A percentile compares a stretch with the other conserved stretches of the same genome.
Conservation (phyloP, 2,797 vertebrate genomes). For the Brotogeris chrysoptera region DNA sequence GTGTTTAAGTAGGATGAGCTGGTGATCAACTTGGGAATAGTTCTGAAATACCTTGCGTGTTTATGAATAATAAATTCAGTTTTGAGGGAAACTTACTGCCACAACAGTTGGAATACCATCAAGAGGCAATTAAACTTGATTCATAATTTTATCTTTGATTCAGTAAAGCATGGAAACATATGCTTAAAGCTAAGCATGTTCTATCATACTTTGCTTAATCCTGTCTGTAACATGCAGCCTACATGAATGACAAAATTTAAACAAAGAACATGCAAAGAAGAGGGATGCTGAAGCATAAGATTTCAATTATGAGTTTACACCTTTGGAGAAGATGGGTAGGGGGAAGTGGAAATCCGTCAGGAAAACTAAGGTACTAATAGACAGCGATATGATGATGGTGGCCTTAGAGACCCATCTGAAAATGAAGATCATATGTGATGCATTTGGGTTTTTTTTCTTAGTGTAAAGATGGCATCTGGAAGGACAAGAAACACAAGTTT, state of each 20-base stretch:
- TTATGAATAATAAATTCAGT: not conserved
- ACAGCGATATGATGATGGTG: not conserved
- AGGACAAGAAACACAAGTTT: not conserved
- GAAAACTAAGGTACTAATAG: not conserved
- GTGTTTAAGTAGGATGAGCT: not conserved
- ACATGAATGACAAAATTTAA: not conserved
- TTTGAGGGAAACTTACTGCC: not conserved
- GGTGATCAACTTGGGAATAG: not conserved
- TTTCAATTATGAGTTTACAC: not conserved
- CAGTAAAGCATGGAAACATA: not conserved
- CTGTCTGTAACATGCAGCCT: not conserved
- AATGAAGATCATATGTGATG: not conserved
- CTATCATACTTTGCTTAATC: not conserved
- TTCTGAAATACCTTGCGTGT: not conserved
- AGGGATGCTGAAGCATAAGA: not conserved
- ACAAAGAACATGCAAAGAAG: not conserved
- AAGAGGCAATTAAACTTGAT: not conserved
- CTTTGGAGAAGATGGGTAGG: not conserved
- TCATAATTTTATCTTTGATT: not conserved
- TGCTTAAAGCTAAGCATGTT: not conserved
- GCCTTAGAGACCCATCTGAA: not conserved
- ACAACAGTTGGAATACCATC: not conserved
- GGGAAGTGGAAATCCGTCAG: not conserved
- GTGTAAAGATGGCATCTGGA: not conserved
- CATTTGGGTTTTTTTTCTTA: not conserved